Conservation (phyloP, 2,888 invertebrate species). For the Spicauda simplicius region DNA sequence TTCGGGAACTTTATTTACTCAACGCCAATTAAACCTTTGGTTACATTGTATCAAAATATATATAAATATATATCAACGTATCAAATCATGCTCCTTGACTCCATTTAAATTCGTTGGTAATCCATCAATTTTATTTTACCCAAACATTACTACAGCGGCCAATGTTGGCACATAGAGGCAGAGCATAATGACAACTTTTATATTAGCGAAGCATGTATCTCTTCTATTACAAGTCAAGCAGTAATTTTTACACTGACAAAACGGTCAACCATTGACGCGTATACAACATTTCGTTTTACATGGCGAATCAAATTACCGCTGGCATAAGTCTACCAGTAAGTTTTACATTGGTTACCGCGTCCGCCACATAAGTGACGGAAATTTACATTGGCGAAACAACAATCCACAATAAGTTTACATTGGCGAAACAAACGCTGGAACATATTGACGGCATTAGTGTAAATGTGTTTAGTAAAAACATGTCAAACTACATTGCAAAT, state of each 20-base stretch:
- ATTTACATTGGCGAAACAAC: not conserved
- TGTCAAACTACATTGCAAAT: not conserved
- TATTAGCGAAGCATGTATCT: not conserved
- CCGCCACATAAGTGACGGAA: too few species aligned
- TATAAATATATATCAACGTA: too few species aligned
- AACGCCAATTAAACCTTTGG: too few species aligned
- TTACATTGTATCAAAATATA: too few species aligned
- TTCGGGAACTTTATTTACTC: too few species aligned
- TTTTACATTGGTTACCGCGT: not conserved
- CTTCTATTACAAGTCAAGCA: not conserved
- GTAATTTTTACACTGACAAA: not conserved
- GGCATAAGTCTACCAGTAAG: not conserved
- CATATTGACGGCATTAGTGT: not conserved
- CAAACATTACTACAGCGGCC: not conserved
- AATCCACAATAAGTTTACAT: not conserved
- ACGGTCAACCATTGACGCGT: too few species aligned
- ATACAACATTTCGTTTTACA: too few species aligned
- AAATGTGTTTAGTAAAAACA: not conserved
- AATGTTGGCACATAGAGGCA: not conserved
- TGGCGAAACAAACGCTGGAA: not conserved
- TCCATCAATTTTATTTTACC: too few species aligned
- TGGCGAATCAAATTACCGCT: too few species aligned
- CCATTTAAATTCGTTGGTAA: too few species aligned
- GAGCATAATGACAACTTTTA: not conserved
- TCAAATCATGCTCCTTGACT: too few species aligned